Conservation (phyloP, 2,113 vertebrate species). For the Prochilodus magdalenae region DNA sequence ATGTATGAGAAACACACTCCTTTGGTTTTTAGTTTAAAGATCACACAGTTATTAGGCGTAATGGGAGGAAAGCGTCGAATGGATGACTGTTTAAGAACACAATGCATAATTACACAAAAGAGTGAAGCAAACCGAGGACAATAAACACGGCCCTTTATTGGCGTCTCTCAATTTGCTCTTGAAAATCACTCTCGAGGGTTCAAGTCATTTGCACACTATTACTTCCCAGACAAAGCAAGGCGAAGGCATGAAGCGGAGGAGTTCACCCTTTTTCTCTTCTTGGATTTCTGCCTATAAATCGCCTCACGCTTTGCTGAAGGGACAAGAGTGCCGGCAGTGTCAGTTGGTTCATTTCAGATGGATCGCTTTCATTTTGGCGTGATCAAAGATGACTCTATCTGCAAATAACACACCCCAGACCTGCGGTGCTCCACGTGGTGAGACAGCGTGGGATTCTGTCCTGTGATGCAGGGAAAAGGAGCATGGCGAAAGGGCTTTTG, state of each 20-base stretch:
- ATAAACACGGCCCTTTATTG: slow-evolving; percentile 24
- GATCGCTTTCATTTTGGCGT: slow-evolving; percentile 23
- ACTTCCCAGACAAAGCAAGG: slow-evolving; percentile 30
- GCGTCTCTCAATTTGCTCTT: slow-evolving; percentile 40
- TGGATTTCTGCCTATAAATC: background rate
- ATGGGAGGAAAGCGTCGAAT: slow-evolving; percentile 31
- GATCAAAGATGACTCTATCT: slow-evolving; percentile 37
- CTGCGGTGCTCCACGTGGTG: slow-evolving; percentile 21
- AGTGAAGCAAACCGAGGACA: slow-evolving; percentile 37
- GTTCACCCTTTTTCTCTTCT: slow-evolving; percentile 4
- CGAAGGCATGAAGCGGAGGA: slow-evolving; percentile 6
- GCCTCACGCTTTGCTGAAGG: background rate
- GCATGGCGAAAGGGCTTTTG: slow-evolving; percentile 39
- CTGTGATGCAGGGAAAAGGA: slow-evolving; percentile 18
- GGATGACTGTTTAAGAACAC: slow-evolving; percentile 27
- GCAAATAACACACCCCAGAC: slow-evolving; percentile 30
- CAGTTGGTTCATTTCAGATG: slow-evolving; percentile 8
- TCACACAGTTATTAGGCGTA: slow-evolving; percentile 15
- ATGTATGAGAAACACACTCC: background rate
- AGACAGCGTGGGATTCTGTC: slow-evolving; percentile 27
- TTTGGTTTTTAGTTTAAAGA: background rate
- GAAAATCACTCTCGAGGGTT: slow-evolving; percentile 43
- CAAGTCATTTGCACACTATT: slow-evolving; percentile 39
- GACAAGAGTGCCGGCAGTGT: background rate
- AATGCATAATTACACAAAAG: slow-evolving; percentile 42